A percentile compares a stretch with the other conserved stretches of the same genome.
Conservation (phyloP, 2,113 vertebrate genomes). For the Sebastes schlegelii region DNA sequence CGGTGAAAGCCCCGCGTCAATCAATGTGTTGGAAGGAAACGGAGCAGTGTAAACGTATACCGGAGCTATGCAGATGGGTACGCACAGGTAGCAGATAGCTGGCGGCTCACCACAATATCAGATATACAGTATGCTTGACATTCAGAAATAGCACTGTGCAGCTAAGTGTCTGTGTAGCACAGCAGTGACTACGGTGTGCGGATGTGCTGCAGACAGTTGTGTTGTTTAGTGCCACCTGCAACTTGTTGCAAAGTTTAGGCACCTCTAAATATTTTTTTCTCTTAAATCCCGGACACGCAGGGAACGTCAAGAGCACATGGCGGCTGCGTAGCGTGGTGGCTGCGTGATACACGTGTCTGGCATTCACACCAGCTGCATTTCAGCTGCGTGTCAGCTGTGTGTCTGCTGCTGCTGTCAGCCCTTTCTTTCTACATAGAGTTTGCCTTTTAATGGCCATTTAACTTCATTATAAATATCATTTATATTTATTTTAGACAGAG, state of each 20-base stretch:
- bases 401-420: too few species aligned
- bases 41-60: not conserved
- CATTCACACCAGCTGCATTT: too few species aligned
- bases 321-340: too few species aligned
- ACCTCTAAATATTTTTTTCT: not conserved
- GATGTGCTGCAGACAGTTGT: constrained; percentile 53
- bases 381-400: too few species aligned
- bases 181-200: constrained; percentile 25
- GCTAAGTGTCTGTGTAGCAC: not conserved
- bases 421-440: too few species aligned
- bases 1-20: not conserved
- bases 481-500: too few species aligned
- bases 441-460: too few species aligned
- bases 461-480: too few species aligned
- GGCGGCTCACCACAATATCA: constrained; percentile 34
- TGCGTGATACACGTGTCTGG: too few species aligned
- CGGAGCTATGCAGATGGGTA: not conserved
- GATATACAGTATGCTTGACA: constrained; percentile 1
- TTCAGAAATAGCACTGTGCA: constrained; percentile 37
- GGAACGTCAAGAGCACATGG: too few species aligned
- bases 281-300: too few species aligned
- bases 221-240: constrained; percentile 41
- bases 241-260: not conserved
- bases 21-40: not conserved
- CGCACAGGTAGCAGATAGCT: not conserved